Evolutionary conservation across 1,140 invertebrate species (phyloP).

Genomic region (Ceratosolen solmsi): DNA sequence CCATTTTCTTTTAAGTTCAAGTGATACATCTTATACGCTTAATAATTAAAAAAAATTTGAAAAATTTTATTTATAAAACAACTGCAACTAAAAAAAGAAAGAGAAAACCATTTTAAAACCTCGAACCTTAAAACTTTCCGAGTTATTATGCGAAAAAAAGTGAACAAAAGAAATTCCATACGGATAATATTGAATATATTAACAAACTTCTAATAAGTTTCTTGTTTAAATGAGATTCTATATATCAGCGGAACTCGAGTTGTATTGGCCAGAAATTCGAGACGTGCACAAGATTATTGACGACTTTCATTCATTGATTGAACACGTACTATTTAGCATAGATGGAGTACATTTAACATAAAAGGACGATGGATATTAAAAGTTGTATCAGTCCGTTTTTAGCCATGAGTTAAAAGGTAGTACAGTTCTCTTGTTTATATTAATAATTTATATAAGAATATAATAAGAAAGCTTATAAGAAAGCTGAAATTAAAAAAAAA

Average conservation of each 20-base stretch:
- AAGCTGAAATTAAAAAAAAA: too few species aligned
- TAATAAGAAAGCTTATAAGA: too few species aligned
- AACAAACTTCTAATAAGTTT: neutral
- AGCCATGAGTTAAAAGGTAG: neutral
- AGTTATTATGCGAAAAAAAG: neutral
- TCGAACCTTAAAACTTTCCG: neutral
- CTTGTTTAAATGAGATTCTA: neutral
- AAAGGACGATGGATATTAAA: neutral
- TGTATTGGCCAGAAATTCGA: constrained; percentile 5
- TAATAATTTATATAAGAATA: too few species aligned
- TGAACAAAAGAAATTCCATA: constrained; percentile 10
- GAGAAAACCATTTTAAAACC: too few species aligned
- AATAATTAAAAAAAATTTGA: neutral
- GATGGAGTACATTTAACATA: neutral
- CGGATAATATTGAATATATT: neutral
- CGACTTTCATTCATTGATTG: neutral
- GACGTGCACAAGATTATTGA: neutral
- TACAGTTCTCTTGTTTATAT: neutral
- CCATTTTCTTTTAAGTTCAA: too few species aligned
- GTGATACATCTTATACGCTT: too few species aligned
- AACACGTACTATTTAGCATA: constrained; percentile 25
- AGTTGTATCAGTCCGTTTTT: neutral
- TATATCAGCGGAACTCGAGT: neutral
- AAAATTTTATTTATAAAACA: constrained; percentile 8
- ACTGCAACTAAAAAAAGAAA: too few species aligned